These are phyloP conservation scores for Lycia hirtaria DNA, from an alignment of 2,888 invertebrate species.

Conservation along the genomic window DNA sequence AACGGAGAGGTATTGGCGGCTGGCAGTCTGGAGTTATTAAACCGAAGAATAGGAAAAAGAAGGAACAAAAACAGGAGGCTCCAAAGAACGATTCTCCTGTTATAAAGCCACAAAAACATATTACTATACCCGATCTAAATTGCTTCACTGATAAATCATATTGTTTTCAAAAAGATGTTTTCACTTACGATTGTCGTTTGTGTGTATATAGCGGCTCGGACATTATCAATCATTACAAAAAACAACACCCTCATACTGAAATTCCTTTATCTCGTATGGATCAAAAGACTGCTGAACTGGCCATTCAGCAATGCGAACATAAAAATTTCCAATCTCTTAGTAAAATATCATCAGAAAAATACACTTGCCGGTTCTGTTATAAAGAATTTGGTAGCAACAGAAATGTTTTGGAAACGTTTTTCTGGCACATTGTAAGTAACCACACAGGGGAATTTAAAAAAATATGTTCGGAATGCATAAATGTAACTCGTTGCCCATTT, in stretches of 20 bases:
- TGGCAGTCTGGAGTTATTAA: constrained; percentile 75
- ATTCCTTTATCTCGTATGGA: constrained; percentile 87
- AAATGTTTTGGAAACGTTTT: constrained; percentile 79
- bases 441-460: constrained; percentile 93
- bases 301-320: constrained; percentile 82
- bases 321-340: constrained; percentile 66
- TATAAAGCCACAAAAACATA: constrained; percentile 31
- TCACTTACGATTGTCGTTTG: constrained; percentile 83
- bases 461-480: constrained; percentile 86
- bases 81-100: constrained; percentile 26
- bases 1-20: constrained; percentile 50
- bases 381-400: constrained; percentile 64
- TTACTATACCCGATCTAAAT: constrained; percentile 54
- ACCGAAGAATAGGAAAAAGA: constrained; percentile 67
- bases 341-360: constrained; percentile 66
- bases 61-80: constrained; percentile 44
- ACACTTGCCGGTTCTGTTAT: constrained; percentile 74
- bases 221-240: constrained; percentile 88
- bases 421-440: constrained; percentile 88
- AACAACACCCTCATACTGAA: constrained; percentile 87
- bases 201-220: constrained; percentile 86
- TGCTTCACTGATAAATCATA: constrained; percentile 76
- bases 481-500: constrained; percentile 61
- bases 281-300: constrained; percentile 77
- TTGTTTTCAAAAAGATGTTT: constrained; percentile 67